phyloP scores from a whole-genome alignment of 2,797 vertebrate genomes.

The Euphonia xanthogaster region DNA sequence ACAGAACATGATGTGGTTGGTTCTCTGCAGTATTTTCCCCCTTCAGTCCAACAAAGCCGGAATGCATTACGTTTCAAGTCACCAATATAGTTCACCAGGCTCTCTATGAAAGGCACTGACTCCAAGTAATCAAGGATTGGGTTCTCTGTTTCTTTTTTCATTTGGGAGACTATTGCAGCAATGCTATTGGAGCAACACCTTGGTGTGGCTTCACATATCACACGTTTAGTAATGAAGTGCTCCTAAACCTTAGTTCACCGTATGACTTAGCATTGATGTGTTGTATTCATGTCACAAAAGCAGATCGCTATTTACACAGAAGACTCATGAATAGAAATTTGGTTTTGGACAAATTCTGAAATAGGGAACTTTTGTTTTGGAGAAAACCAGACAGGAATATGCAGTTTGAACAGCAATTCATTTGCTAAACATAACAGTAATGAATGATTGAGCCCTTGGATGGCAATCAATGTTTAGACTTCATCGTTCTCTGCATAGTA shows the following conservation, averaged over 20 bases:
- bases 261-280: not conserved
- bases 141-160: not conserved
- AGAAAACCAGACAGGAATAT: not conserved
- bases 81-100: not conserved
- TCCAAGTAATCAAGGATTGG: not conserved
- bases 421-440: not conserved
- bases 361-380: not conserved
- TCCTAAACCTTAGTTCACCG: not conserved
- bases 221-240: not conserved
- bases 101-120: not conserved
- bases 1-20: not conserved
- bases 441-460: not conserved
- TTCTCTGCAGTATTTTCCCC: not conserved
- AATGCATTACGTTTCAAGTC: not conserved
- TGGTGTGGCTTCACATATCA: not conserved
- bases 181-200: not conserved
- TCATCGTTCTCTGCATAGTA: not conserved
- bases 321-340: not conserved
- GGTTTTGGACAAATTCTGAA: not conserved
- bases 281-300: not conserved
- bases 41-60: not conserved
- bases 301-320: not conserved
- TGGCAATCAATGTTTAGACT: not conserved
- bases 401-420: not conserved
- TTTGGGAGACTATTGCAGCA: slow-evolving; percentile 7